phyloP scores from a whole-genome alignment of 2,113 vertebrate genomes.

The Nanorana parkeri region DNA sequence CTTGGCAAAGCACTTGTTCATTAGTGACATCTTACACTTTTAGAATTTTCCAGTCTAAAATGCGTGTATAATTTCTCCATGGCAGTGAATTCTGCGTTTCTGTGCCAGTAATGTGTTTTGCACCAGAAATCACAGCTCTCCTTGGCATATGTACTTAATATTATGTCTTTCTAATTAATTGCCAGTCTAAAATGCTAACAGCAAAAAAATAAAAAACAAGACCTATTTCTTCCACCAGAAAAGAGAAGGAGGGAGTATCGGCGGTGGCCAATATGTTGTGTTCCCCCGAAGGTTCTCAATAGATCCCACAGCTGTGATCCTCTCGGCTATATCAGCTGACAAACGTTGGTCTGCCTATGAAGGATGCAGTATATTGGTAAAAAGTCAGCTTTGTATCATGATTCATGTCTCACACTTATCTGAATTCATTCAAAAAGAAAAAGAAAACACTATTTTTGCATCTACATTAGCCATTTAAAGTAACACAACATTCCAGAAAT shows the following conservation, averaged over 20 bases:
- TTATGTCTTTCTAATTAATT: constrained; percentile 54
- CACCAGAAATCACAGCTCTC: constrained; percentile 45
- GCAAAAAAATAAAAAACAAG: constrained; percentile 33
- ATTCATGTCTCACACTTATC: not conserved
- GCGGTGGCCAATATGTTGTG: constrained; percentile 34
- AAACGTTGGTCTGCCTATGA: constrained; percentile 4
- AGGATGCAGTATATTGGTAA: constrained; percentile 11
- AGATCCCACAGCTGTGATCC: constrained; percentile 44
- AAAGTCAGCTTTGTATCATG: not conserved
- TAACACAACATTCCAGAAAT: too few relatives aligned
- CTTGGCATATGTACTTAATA: constrained; percentile 54
- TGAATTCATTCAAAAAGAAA: constrained; percentile 12
- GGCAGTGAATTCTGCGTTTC: constrained; percentile 38
- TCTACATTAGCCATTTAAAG: too few relatives aligned
- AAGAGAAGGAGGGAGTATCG: constrained; percentile 38
- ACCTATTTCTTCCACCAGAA: constrained; percentile 51
- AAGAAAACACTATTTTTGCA: too few relatives aligned
- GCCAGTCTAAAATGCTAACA: constrained; percentile 50
- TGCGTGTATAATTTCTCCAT: constrained; percentile 50
- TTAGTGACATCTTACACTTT: constrained; percentile 48
- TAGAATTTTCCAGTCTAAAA: constrained; percentile 45
- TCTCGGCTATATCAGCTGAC: constrained; percentile 29
- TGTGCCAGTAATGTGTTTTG: constrained; percentile 50
- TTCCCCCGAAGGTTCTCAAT: constrained; percentile 36
- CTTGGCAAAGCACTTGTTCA: constrained; percentile 49